A percentile compares a stretch with the other conserved stretches of the same genome.
Evolutionary conservation across 2,888 invertebrate genomes (phyloP).

Genomic region (Troides helena): DNA sequence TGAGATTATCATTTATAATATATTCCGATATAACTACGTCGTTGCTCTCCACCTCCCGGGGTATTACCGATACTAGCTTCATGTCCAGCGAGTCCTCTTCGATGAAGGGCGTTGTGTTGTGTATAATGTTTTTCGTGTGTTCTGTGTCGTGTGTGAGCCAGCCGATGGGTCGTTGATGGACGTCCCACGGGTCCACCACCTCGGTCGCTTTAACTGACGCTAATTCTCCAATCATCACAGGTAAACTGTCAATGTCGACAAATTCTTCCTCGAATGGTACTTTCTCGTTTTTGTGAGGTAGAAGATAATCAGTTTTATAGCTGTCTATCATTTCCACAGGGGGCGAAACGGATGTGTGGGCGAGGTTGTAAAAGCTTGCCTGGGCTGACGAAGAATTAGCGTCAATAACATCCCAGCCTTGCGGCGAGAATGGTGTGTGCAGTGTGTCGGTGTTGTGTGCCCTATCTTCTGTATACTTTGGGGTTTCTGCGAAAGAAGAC

Average conservation of each 20-base stretch:
- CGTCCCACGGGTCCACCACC: conserved; percentile 50
- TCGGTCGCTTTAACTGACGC: conserved; percentile 52
- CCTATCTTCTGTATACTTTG: conserved; percentile 59
- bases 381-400: conserved; percentile 60
- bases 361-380: conserved; percentile 55
- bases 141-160: conserved; percentile 56
- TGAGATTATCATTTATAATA: conserved; percentile 47
- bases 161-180: conserved; percentile 41
- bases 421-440: conserved; percentile 70
- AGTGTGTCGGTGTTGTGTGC: conserved; percentile 68
- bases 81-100: conserved; percentile 67
- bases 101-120: conserved; percentile 63
- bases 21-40: conserved; percentile 58
- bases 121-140: conserved; percentile 51
- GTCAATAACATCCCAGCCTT: conserved; percentile 66
- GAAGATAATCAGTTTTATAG: conserved; percentile 47
- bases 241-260: conserved; percentile 63
- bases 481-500: conserved; percentile 53
- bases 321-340: conserved; percentile 49
- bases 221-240: conserved; percentile 64
- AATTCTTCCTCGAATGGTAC: conserved; percentile 57
- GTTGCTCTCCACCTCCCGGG: conserved; percentile 64
- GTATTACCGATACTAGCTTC: conserved; percentile 61
- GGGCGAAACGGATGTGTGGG: conserved; percentile 57
- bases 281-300: conserved; percentile 43